Conservation (phyloP, 2,888 invertebrate genomes). For the Monoplex corrugatus region DNA sequence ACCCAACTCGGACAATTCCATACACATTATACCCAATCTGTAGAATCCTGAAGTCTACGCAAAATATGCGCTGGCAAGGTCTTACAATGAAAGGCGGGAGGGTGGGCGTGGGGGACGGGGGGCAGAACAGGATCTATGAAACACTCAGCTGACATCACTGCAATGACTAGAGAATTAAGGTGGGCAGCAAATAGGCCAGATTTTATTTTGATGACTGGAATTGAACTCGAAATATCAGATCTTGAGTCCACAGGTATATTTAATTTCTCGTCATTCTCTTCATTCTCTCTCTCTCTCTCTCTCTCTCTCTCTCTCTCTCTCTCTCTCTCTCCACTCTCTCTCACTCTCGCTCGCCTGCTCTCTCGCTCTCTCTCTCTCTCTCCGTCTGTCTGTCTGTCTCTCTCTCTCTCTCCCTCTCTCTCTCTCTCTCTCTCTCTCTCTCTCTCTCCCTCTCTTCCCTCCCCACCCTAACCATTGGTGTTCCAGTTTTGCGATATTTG, state of each 20-base stretch:
- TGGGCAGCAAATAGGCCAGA: not conserved
- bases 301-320: slow-evolving; percentile 5
- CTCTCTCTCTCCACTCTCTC: slow-evolving; percentile 2
- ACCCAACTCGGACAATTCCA: too few species aligned
- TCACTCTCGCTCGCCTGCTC: too few species aligned
- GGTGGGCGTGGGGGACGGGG: too few species aligned
- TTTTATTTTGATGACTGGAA: not conserved
- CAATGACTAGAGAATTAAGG: not conserved
- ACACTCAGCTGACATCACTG: not conserved
- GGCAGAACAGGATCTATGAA: not conserved
- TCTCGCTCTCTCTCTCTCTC: too few species aligned
- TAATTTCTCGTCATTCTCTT: not conserved
- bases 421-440: slow-evolving; percentile 24
- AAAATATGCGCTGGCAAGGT: not conserved
- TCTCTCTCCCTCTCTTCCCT: not conserved
- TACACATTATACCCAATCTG: not conserved
- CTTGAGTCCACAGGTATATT: not conserved
- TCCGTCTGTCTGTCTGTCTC: too few species aligned
- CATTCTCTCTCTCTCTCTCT: not conserved
- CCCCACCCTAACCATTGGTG: too few species aligned
- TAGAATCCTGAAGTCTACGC: not conserved
- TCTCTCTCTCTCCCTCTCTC: not conserved
- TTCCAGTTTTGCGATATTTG: too few species aligned
- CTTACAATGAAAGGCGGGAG: not conserved
- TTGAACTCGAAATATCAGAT: not conserved